phyloP scores from a whole-genome alignment of 2,797 vertebrate species.

The Luscinia luscinia region DNA sequence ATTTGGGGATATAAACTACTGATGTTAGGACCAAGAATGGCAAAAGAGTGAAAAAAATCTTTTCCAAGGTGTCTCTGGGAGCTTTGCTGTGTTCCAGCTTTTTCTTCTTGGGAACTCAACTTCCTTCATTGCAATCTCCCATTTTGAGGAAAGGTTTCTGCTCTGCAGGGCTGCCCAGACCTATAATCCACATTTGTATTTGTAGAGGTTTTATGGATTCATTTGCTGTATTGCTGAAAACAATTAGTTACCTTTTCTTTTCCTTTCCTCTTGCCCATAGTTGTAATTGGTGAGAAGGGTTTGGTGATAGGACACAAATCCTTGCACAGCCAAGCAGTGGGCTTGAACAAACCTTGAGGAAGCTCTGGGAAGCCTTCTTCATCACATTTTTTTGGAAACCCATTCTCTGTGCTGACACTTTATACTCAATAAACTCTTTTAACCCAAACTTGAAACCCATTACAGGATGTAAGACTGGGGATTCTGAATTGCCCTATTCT shows the following conservation, averaged over 20 bases:
- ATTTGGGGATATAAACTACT: background rate
- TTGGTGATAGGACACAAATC: background rate
- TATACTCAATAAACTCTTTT: background rate
- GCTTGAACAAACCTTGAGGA: background rate
- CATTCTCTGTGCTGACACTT: background rate
- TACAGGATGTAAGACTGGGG: background rate
- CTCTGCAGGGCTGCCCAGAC: background rate
- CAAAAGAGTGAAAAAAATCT: background rate
- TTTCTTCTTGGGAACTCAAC: background rate
- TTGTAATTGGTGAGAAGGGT: background rate
- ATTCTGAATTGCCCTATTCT: background rate
- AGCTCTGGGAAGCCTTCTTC: background rate
- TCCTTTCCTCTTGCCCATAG: background rate
- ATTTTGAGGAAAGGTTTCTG: background rate
- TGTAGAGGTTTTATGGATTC: background rate
- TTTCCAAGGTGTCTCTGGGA: background rate
- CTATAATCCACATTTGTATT: fast-evolving
- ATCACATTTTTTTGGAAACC: background rate
- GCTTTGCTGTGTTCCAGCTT: background rate
- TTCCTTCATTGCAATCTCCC: background rate
- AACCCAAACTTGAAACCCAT: background rate
- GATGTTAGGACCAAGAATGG: fast-evolving
- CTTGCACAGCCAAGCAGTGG: background rate
- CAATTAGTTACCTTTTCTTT: background rate
- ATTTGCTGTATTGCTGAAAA: background rate